Percentiles rank a stretch among this genome's conserved stretches.
These are phyloP conservation scores for Melanotaenia boesemani DNA, from an alignment of 2,797 vertebrate genomes.

Conservation along the genomic window DNA sequence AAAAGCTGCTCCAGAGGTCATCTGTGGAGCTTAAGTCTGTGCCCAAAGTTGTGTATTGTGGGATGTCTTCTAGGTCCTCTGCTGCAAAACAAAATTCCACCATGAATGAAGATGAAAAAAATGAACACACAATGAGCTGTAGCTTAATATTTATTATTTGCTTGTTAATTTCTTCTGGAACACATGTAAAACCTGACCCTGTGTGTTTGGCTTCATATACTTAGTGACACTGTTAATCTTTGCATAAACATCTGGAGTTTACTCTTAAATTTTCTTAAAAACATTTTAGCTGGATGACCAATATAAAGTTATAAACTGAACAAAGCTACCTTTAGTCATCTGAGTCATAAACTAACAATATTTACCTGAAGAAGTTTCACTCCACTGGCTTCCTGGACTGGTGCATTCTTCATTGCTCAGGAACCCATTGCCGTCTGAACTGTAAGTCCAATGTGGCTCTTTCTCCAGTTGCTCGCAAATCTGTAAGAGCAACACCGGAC, in stretches of 20 bases:
- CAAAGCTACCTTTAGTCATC: background rate
- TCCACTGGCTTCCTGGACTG: conserved; percentile 81
- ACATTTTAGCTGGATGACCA: no score
- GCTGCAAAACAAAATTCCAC: conserved; percentile 44
- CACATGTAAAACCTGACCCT: background rate
- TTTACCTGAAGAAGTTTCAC: conserved; percentile 84
- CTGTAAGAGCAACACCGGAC: background rate
- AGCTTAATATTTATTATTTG: background rate
- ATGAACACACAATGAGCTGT: background rate
- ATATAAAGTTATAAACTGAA: background rate
- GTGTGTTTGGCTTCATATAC: background rate
- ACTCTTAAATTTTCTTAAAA: no score
- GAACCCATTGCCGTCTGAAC: conserved; percentile 82
- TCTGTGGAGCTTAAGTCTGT: conserved; percentile 20
- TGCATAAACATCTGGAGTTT: background rate
- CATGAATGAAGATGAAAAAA: conserved; percentile 16
- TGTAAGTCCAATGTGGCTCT: conserved; percentile 21
- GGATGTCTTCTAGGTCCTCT: conserved; percentile 70
- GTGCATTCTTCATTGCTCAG: conserved; percentile 85
- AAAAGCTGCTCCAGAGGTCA: conserved; percentile 22
- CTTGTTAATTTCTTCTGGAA: background rate
- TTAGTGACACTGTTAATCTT: background rate
- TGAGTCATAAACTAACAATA: conserved; percentile 9
- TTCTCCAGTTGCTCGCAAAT: conserved; percentile 1
- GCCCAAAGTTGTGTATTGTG: conserved; percentile 69